Percentiles rank a stretch among this genome's conserved stretches.
Conservation (phyloP, 2,888 invertebrate species). For the Geotrupes spiniger region DNA sequence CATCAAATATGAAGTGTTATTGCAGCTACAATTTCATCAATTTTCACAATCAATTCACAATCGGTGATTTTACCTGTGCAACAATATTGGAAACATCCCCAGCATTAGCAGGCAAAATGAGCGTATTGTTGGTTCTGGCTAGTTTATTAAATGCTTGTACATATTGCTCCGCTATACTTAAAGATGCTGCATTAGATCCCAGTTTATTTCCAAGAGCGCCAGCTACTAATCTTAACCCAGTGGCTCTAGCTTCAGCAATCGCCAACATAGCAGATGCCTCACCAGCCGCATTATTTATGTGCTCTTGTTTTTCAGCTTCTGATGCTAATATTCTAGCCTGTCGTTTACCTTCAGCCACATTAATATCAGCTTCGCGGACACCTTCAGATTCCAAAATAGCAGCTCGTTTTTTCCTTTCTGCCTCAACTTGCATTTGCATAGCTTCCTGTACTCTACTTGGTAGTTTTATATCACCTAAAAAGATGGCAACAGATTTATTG, state of each 20-base stretch:
- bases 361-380: slow-evolving; percentile 86
- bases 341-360: slow-evolving; percentile 96
- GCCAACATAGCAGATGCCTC: slow-evolving; percentile 89
- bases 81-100: slow-evolving; percentile 78
- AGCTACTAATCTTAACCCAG: slow-evolving; percentile 76
- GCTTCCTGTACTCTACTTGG: slow-evolving; percentile 94
- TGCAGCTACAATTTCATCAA: no score
- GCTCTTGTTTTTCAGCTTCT: slow-evolving; percentile 93
- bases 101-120: slow-evolving; percentile 89
- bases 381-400: slow-evolving; percentile 98
- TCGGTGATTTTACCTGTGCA: slow-evolving; percentile 61
- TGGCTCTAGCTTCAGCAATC: slow-evolving; percentile 88
- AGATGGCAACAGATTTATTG: not conserved
- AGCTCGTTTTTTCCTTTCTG: slow-evolving; percentile 94
- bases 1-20: no score
- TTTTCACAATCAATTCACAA: not conserved
- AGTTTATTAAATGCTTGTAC: slow-evolving; percentile 90
- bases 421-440: slow-evolving; percentile 99
- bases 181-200: slow-evolving; percentile 86
- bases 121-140: slow-evolving; percentile 90
- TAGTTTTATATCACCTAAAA: slow-evolving; percentile 67
- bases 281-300: slow-evolving; percentile 90
- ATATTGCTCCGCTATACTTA: slow-evolving; percentile 94
- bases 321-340: slow-evolving; percentile 85
- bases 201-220: slow-evolving; percentile 57